These are phyloP conservation scores for Homalodisca vitripennis DNA, from an alignment of 1,140 invertebrate species.

Conservation along the genomic window DNA sequence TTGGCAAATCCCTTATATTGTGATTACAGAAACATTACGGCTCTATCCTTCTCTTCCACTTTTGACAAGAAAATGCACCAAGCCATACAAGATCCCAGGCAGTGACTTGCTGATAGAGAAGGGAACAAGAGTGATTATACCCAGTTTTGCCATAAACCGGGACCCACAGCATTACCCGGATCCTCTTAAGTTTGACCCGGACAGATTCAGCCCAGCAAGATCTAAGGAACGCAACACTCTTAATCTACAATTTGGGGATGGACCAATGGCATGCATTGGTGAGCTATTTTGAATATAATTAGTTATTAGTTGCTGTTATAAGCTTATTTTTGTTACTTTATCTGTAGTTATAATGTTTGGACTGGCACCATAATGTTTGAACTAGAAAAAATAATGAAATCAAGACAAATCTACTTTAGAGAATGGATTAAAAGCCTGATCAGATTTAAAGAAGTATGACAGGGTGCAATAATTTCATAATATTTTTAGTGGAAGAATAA, in stretches of 20 bases:
- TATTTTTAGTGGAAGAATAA: too few relatives aligned
- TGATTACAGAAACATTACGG: constrained; percentile 53
- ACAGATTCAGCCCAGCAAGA: neutral
- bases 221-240: neutral
- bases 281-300: neutral
- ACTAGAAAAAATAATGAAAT: too few relatives aligned
- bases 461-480: too few relatives aligned
- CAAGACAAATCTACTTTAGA: too few relatives aligned
- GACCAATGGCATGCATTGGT: constrained; percentile 8
- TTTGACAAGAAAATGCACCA: constrained; percentile 52
- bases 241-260: constrained; percentile 2
- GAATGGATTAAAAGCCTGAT: too few relatives aligned
- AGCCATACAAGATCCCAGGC: constrained; percentile 46
- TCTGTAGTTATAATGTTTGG: too few relatives aligned
- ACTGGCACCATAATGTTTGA: too few relatives aligned
- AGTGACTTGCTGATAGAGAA: constrained; percentile 34
- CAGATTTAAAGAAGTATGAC: too few relatives aligned
- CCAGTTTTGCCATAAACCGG: constrained; percentile 49
- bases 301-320: too few relatives aligned
- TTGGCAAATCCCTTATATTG: too few relatives aligned
- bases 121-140: constrained; percentile 47
- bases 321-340: too few relatives aligned
- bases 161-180: constrained; percentile 55
- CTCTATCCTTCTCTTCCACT: constrained; percentile 53
- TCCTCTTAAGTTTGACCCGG: constrained; percentile 58